phyloP scores from a whole-genome alignment of 2,888 invertebrate species.

The Ormyrus rosae region DNA sequence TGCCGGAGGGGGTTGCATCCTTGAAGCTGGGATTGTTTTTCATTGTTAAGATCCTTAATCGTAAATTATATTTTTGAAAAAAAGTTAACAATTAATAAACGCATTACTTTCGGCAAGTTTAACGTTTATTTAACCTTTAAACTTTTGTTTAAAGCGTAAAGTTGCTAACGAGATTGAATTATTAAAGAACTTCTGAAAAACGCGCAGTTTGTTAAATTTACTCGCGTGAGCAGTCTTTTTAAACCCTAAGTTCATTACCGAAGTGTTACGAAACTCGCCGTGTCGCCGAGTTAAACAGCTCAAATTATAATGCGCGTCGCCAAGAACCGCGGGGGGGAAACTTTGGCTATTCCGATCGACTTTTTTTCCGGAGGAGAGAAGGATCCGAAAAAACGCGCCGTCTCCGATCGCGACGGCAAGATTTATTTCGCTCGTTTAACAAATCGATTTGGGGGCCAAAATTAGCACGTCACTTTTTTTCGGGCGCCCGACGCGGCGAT shows the following conservation, averaged over 20 bases:
- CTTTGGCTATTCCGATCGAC: neutral
- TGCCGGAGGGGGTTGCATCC: no score
- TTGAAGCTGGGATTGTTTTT: no score
- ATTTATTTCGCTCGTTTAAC: conserved; percentile 42
- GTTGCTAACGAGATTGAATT: no score
- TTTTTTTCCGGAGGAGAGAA: neutral
- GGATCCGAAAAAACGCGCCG: conserved; percentile 5
- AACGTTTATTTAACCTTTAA: no score
- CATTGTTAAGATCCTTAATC: no score
- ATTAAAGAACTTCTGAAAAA: neutral
- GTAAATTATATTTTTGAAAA: no score
- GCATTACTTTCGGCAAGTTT: no score
- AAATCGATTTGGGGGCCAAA: conserved; percentile 61
- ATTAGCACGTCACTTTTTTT: conserved; percentile 59
- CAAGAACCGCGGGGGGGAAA: neutral
- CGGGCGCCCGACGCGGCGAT: conserved; percentile 6
- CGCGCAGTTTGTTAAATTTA: neutral
- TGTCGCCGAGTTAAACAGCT: neutral
- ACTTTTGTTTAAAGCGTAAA: no score
- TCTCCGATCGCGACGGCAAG: neutral
- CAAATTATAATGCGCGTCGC: conserved; percentile 5
- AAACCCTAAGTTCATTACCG: neutral
- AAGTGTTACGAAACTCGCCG: conserved; percentile 14
- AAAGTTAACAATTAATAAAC: no score
- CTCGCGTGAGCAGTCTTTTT: neutral